Base-by-base conservation (phyloP, 1,140 invertebrate genomes). In the Planococcus citri region DNA sequence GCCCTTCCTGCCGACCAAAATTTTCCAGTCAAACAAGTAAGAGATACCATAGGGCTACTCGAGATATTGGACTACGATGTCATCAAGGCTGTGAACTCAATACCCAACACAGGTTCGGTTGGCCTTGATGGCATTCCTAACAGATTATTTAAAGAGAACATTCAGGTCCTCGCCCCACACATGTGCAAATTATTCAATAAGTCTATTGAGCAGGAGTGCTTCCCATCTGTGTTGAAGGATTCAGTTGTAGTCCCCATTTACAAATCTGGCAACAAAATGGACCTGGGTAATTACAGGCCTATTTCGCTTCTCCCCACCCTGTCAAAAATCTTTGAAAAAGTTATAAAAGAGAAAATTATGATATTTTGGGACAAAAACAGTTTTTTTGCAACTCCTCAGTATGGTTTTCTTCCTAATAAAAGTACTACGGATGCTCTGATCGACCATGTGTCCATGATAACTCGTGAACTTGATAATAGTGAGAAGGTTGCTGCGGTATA, bases 271-370 rank as follows among this genome's bases (percentile, higher is more conserved):
- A 24, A 69, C 10, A 74, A 73, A 72, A 20, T 64, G 10, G 69
- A 51, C 20, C 21, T 72, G 2, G 41, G 68, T 17, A 77, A 77
- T 69, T 76, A 77, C 37, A 74, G 76, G 68, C 76, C 75, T 9
- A 76, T 77, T 22, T 75, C 71, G 0, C 25, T 75, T 10, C 61
- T 74, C 0, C 68, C 72, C 0, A 67, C 72, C 14, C 69, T 77
- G 27, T 74, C 74, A 25, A 78, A 77, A 73, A 25, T 77, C 25
- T 68, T 76, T 1, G 75, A 78, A 73, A 75, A 75, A 68, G 10
- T 75, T 27, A 68, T 77, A 8, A 75, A 74, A 51, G 58, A 33
- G 75, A 73, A 27, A 64, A 21, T 72, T n/a, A 1, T 68, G 10
- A 57, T 27, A 0, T 72, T 37, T n/a, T 1, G 72, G 1, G 27